Base-by-base conservation (phyloP, 30 jellyfish, hydroid and myxozoan genomes). In the Haliclystus octoradiatus region DNA sequence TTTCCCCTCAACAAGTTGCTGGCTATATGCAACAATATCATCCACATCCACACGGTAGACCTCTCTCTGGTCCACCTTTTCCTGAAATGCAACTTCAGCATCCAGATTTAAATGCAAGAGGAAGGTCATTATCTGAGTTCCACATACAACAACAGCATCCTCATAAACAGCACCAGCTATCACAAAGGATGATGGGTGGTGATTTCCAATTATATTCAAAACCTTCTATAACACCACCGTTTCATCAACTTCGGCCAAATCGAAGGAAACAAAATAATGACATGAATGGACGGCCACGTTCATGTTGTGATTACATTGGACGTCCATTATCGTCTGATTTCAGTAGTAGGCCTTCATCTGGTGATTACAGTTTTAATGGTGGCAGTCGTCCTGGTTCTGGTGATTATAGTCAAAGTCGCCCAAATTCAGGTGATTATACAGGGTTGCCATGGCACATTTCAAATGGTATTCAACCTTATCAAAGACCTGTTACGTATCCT, bases 341-440 rank as follows among this genome's bases (percentile, higher is more conserved):
- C 70, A 73, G 96, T 69, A 86, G 96, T 65, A 26, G 96, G 28
- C 96, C 96, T 34, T 76, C 96, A 15, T 86, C 96, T 2, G 96
- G 89, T 34, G 96, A 86, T 35, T 86, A 78, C 63, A 86, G 96
- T 71, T 86, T 72, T 52, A 78, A 94, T 71, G 84, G 94, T 31
- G 85, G 72, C 27, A 86, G 96, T 47, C 71, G 96, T 49, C 96
- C 96, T 31, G 86, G 84, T 22, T 86, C 96, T 68, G 96, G 96
- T 52, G 96, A 86, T 53, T 86, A 71, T 69, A 77, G 66, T 52
- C 63, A 84, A 49, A 86, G 96, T 63, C 74, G 96, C 29, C 96
- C 93, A 26, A 71, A 81, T 29, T 86, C 96, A 9, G 96, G 93
- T 12, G 96, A 86, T 66, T 86, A 72, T 63, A 74, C 88, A 47